Base-by-base conservation (phyloP, 2,888 invertebrate genomes). In the Antheraea yamamai region DNA sequence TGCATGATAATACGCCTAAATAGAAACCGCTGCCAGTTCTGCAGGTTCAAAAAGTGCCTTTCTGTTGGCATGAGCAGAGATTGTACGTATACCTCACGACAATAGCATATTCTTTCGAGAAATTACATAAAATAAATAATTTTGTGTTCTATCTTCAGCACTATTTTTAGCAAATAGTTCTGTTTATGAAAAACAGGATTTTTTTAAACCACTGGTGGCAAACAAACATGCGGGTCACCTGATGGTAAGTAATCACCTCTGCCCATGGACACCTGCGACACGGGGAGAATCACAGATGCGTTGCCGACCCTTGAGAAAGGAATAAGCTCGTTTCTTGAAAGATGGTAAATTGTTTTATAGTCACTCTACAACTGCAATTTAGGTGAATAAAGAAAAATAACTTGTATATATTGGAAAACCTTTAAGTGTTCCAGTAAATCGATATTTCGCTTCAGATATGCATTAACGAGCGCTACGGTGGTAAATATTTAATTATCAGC, bases 1-100 rank as follows among this genome's bases (percentile, higher is more conserved):
- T 99, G 99, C 92, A 95, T 98, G 86, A 98, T 99, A 77, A 98
- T 98, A 91, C 96, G 99, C 84, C 96, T 98, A 85, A 99, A 98
- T 95, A 96, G 99, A 82, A 99, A 99, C 95, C 97, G 99, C 84
- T 99, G 99, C 93, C 99, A 99, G 93, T 98, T 97, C 93, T 99
- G 99, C 96, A 96, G 99, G 87, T 99, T 99, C 95, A 98, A 98
- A 94, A 99, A 99, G 97, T 99, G 99, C 93, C 96, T 99, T 78
- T 97, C 98, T 64, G 98, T 98, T 87, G 99, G 99, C 91, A 99
- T 99, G 99, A 98, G 98, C 90, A 96, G 98, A 88, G 99, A 99
- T 93, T 98, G 99, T 99, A 93, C 98, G 98, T 98, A 95, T 51
- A 39, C 20, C 23, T n/a, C 26, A 55, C 18, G 55, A 55, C 1